phyloP scores from a whole-genome alignment of 2,113 vertebrate genomes.

The Podocnemis expansa region DNA sequence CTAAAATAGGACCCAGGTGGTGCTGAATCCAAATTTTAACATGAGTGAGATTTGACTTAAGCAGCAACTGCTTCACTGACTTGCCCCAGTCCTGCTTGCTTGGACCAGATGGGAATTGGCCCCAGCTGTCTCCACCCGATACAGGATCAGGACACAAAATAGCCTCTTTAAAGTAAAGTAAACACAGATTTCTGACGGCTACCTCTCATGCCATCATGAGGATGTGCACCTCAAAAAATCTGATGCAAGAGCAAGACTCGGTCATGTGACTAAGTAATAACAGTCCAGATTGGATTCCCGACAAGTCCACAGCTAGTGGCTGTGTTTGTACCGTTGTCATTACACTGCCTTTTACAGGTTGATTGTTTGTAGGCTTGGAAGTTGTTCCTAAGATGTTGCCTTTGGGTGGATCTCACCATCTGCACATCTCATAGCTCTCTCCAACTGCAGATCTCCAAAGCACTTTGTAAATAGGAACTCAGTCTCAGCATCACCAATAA shows the following conservation, averaged over 20 bases:
- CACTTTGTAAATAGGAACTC: not conserved
- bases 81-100: not conserved
- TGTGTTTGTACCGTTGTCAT: not conserved
- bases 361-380: not conserved
- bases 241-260: not conserved
- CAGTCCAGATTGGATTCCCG: not conserved
- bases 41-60: not conserved
- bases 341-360: not conserved
- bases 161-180: not conserved
- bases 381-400: not conserved
- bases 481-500: not conserved
- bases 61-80: not conserved
- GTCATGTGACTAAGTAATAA: not conserved
- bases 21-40: not conserved
- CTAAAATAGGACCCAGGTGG: not conserved
- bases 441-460: not conserved
- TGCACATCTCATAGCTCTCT: no score
- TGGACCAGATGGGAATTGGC: not conserved
- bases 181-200: not conserved
- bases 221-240: not conserved
- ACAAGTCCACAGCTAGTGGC: not conserved
- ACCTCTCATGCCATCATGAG: not conserved
- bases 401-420: no score
- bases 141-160: not conserved
- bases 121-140: not conserved